These are phyloP conservation scores for Colostygia pectinataria DNA, from an alignment of 2,888 invertebrate species.

Conservation along the genomic window DNA sequence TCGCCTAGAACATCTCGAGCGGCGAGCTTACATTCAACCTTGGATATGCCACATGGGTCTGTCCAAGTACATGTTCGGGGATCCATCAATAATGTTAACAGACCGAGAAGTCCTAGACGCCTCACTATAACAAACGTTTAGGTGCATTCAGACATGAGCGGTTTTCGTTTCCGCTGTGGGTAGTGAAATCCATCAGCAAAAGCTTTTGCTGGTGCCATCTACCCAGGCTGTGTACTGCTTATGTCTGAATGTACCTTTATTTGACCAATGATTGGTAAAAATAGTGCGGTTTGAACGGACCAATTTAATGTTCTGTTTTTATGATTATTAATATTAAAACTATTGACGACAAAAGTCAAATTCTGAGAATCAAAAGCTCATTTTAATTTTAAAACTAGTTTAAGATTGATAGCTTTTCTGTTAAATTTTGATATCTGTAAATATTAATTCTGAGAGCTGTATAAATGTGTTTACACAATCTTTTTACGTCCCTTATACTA, in stretches of 20 bases:
- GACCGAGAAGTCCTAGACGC: constrained; percentile 69
- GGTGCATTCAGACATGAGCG: not conserved
- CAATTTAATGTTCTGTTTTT: constrained; percentile 29
- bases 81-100: constrained; percentile 62
- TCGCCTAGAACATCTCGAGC: constrained; percentile 71
- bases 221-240: too few species aligned
- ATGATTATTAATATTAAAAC: constrained; percentile 7
- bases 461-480: constrained; percentile 13
- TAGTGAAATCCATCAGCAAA: too few species aligned
- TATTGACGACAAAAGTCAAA: not conserved
- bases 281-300: constrained; percentile 43
- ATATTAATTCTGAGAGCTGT: constrained; percentile 23
- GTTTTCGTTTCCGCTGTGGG: too few species aligned
- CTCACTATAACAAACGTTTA: constrained; percentile 67
- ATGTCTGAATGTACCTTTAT: too few species aligned
- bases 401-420: constrained; percentile 4
- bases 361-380: constrained; percentile 4
- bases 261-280: constrained; percentile 11
- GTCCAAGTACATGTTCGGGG: constrained; percentile 74
- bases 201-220: too few species aligned
- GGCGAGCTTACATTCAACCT: constrained; percentile 69
- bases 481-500: constrained; percentile 10
- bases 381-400: constrained; percentile 1
- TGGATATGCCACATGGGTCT: constrained; percentile 65
- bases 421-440: constrained; percentile 34